Evolutionary conservation across 2,888 invertebrate genomes (phyloP).

Genomic region (Chaetogeoica ovagalla): DNA sequence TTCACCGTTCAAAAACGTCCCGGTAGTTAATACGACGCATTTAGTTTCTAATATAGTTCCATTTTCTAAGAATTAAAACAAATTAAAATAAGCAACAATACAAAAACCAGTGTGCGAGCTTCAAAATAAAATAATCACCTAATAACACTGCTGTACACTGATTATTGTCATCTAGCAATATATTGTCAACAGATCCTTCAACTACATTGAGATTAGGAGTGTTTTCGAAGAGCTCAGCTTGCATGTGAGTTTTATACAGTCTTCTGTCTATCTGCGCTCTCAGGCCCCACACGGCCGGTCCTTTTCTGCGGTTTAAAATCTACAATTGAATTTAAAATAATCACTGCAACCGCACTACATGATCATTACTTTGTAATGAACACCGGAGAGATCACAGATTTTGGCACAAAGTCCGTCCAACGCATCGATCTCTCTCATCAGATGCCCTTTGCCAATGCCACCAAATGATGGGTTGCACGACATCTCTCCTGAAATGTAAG

Average conservation of each 20-base stretch:
- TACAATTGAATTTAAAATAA: conserved; percentile 31
- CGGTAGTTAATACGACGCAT: conserved; percentile 80
- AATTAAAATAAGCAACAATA: neutral
- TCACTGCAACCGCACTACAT: neutral
- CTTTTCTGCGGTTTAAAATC: conserved; percentile 62
- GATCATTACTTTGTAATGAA: conserved; percentile 70
- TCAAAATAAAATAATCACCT: conserved; percentile 58
- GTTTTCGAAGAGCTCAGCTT: conserved; percentile 68
- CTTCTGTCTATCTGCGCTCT: conserved; percentile 84
- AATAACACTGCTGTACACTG: conserved; percentile 64
- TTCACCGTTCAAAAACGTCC: conserved; percentile 83
- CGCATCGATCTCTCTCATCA: conserved; percentile 85
- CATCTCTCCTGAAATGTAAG: conserved; percentile 73
- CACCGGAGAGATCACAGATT: conserved; percentile 79
- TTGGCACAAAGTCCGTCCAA: conserved; percentile 81
- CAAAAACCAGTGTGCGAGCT: neutral
- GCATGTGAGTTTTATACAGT: conserved; percentile 77
- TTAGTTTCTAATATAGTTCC: conserved; percentile 66
- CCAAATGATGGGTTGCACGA: conserved; percentile 93
- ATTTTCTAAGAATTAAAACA: conserved; percentile 60
- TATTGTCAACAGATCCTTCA: conserved; percentile 78
- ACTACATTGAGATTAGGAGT: conserved; percentile 69
- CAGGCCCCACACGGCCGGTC: conserved; percentile 88
- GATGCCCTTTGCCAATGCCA: conserved; percentile 87
- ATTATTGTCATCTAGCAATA: conserved; percentile 64